These are phyloP conservation scores for Pachyramphus minor DNA, from an alignment of 2,113 vertebrate genomes.

Conservation along the genomic window DNA sequence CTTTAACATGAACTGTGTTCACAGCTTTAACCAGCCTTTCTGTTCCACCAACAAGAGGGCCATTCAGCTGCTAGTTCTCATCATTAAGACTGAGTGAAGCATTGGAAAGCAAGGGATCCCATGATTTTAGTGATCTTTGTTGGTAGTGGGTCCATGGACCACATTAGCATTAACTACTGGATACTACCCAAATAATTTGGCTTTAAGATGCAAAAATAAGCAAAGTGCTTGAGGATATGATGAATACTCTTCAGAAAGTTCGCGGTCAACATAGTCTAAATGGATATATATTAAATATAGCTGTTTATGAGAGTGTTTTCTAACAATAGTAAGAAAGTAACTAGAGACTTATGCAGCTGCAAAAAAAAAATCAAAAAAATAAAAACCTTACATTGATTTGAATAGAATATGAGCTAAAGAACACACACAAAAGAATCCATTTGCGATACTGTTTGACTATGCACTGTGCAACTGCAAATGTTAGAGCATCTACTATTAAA, in stretches of 20 bases:
- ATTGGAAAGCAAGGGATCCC: background rate
- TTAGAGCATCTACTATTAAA: constrained; percentile 12
- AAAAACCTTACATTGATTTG: background rate
- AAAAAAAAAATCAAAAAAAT: background rate
- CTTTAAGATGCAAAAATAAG: background rate
- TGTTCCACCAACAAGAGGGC: background rate
- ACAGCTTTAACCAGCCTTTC: background rate
- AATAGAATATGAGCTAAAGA: background rate
- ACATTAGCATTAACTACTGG: background rate
- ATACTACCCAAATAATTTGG: background rate
- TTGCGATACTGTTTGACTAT: background rate
- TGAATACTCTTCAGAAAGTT: background rate
- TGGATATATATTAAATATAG: background rate
- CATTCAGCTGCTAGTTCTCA: background rate
- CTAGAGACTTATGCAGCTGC: background rate
- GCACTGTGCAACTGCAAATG: background rate
- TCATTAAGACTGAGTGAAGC: background rate
- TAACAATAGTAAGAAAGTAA: background rate
- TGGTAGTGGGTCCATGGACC: background rate
- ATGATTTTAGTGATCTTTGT: background rate
- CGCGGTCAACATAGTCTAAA: background rate
- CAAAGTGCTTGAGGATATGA: background rate
- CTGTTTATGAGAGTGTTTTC: background rate
- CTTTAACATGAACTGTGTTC: background rate
- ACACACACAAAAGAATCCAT: background rate